Evolutionary conservation across 1,140 invertebrate species (phyloP).

Genomic region (Arctopsyche grandis): DNA sequence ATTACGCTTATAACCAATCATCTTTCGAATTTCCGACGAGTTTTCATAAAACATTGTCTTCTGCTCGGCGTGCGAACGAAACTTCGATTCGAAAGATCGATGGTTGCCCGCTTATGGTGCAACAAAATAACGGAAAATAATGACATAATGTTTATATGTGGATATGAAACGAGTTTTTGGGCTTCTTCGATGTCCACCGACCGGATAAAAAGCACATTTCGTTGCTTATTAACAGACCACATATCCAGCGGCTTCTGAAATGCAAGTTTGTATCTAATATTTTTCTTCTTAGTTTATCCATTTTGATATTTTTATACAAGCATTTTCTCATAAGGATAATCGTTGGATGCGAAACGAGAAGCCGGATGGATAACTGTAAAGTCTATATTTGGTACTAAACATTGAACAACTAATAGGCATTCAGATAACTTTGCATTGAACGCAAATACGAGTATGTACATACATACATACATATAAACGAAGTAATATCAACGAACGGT

Average conservation of each 20-base stretch:
- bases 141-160: slow-evolving; percentile 35
- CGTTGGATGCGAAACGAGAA: neutral
- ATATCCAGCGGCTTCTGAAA: neutral
- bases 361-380: neutral
- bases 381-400: neutral
- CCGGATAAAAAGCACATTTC: slow-evolving; percentile 2
- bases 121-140: slow-evolving; percentile 41
- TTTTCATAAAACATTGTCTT: too few relatives aligned
- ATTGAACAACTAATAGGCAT: neutral
- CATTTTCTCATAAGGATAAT: neutral
- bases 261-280: too few relatives aligned
- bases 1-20: too few relatives aligned
- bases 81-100: neutral
- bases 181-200: neutral
- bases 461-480: too few relatives aligned
- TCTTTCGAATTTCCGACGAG: too few relatives aligned
- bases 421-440: neutral
- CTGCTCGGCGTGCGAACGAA: neutral
- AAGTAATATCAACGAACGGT: too few relatives aligned
- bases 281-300: neutral
- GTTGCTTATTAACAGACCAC: neutral
- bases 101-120: neutral
- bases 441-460: too few relatives aligned
- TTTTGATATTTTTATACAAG: neutral
- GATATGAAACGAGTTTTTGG: slow-evolving; percentile 10